Percentiles rank a stretch among this genome's conserved stretches.
Evolutionary conservation across 2,797 vertebrate species (phyloP).

Genomic region (Phrynocephalus forsythii): DNA sequence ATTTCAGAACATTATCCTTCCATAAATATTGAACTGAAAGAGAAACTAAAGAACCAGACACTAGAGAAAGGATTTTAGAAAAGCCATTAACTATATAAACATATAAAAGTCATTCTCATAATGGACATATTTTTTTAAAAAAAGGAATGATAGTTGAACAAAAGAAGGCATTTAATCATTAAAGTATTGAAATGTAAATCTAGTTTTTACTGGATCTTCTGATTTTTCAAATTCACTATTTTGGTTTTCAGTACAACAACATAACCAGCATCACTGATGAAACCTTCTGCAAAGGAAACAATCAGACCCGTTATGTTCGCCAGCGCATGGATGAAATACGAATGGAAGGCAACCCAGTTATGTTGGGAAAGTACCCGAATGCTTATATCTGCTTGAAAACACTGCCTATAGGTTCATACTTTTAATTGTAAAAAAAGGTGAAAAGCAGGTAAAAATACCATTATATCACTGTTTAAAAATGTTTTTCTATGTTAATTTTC

Average conservation of each 20-base stretch:
- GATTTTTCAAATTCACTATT: not conserved
- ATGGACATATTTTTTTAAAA: not conserved
- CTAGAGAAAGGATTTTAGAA: not conserved
- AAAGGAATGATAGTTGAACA: not conserved
- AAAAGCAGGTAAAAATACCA: constrained; percentile 8
- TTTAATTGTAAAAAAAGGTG: constrained; percentile 75
- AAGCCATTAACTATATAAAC: not conserved
- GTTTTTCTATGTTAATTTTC: constrained; percentile 50
- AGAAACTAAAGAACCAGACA: not conserved
- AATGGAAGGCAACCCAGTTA: constrained; percentile 92
- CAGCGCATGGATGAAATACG: constrained; percentile 89
- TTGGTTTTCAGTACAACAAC: constrained; percentile 90
- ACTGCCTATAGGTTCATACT: constrained; percentile 91
- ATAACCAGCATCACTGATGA: constrained; percentile 88
- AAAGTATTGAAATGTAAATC: not conserved
- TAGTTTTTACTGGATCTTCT: not conserved
- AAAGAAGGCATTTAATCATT: not conserved
- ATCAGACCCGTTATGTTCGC: constrained; percentile 91
- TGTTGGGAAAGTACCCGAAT: constrained; percentile 91
- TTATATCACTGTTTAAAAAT: constrained; percentile 58
- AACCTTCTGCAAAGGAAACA: constrained; percentile 94
- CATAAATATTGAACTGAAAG: not conserved
- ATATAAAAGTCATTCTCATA: not conserved
- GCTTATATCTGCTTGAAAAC: constrained; percentile 93
- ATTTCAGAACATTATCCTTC: not conserved